phyloP scores from a whole-genome alignment of 2,888 invertebrate genomes.

The Tethea ocularis region DNA sequence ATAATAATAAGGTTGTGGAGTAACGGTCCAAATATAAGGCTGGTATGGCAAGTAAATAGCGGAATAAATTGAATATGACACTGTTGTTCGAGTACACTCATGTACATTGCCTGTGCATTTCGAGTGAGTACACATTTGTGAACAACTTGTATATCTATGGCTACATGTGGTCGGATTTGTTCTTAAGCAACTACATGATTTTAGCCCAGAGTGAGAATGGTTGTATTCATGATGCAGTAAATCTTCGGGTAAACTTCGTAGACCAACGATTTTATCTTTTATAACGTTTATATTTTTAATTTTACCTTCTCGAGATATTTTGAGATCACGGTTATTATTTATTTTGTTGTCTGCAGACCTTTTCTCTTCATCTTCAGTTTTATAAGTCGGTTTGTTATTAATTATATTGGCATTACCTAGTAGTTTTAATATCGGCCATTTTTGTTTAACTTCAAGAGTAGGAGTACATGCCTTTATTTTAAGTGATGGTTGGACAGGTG shows the following conservation, averaged over 20 bases:
- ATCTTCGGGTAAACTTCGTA: conserved; percentile 54
- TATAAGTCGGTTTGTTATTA: conserved; percentile 19
- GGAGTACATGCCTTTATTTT: conserved; percentile 47
- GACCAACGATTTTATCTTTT: conserved; percentile 53
- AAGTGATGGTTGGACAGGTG: conserved; percentile 36
- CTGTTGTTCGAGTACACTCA: conserved; percentile 32
- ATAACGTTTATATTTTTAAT: conserved; percentile 16
- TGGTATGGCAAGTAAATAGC: conserved; percentile 46
- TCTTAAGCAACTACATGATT: conserved; percentile 46
- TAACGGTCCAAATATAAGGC: conserved; percentile 37
- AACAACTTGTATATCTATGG: conserved; percentile 29
- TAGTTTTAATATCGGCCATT: conserved; percentile 56
- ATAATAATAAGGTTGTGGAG: conserved; percentile 28
- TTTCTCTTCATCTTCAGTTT: conserved; percentile 16
- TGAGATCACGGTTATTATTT: background rate
- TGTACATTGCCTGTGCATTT: conserved; percentile 15
- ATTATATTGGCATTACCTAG: conserved; percentile 28
- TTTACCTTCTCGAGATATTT: conserved; percentile 11
- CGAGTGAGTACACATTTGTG: conserved; percentile 29
- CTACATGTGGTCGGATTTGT: conserved; percentile 34
- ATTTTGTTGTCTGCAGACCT: background rate
- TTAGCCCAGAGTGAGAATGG: conserved; percentile 9
- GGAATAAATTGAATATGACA: conserved; percentile 30
- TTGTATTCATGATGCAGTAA: conserved; percentile 15
- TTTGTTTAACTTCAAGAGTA: conserved; percentile 56